Percentiles rank a stretch among this genome's conserved stretches.
phyloP scores from a whole-genome alignment of 2,113 vertebrate genomes.

The Zapus hudsonius region DNA sequence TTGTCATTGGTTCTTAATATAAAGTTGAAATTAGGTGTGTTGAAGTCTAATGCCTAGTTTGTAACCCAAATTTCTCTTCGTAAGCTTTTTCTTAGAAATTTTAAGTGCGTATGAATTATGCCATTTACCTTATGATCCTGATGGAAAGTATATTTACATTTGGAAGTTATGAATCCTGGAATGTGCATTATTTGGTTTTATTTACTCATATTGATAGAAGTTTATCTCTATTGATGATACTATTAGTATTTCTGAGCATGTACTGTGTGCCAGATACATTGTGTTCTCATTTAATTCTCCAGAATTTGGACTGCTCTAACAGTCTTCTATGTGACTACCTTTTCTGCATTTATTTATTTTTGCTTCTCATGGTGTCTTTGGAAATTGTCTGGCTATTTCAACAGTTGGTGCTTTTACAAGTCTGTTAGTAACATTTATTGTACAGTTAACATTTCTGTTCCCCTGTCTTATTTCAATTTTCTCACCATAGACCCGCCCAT shows the following conservation, averaged over 20 bases:
- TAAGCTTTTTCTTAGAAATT: constrained; percentile 6
- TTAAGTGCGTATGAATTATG: constrained; percentile 12
- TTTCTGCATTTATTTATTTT: background rate
- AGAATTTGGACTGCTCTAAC: constrained; percentile 1
- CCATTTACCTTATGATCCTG: background rate
- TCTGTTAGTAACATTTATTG: background rate
- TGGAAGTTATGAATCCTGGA: constrained; percentile 42
- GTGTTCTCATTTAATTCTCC: background rate
- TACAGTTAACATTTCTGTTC: constrained; percentile 25
- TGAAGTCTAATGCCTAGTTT: background rate
- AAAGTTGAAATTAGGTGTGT: constrained; percentile 40
- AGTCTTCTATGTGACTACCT: background rate
- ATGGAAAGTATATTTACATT: constrained; percentile 14
- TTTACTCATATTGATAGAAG: background rate
- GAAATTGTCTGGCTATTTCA: background rate
- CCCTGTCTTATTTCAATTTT: background rate
- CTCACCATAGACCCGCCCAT: background rate
- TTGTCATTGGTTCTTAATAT: constrained; percentile 14
- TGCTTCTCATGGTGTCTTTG: background rate
- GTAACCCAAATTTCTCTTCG: background rate
- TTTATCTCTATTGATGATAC: background rate
- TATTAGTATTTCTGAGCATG: background rate
- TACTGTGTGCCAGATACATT: background rate
- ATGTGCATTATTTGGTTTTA: background rate
- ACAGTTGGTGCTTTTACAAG: background rate